Conservation (phyloP, 2,888 invertebrate species). For the Campoplex capitator region DNA sequence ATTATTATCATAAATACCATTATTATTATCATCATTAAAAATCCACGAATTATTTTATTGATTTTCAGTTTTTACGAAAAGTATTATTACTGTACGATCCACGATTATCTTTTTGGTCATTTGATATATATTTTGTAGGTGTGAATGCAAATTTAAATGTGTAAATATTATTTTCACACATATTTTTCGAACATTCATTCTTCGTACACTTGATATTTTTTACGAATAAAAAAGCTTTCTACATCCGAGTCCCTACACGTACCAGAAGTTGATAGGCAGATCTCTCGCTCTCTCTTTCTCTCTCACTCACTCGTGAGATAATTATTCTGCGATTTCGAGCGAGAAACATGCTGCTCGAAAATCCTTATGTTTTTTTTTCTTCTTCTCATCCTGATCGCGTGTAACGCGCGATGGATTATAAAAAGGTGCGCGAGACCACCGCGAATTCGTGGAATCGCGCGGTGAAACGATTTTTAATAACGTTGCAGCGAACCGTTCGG, state of each 20-base stretch:
- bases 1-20: too few species aligned
- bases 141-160: background rate
- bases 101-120: background rate
- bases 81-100: background rate
- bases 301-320: slow-evolving; percentile 7
- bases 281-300: slow-evolving; percentile 14
- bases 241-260: background rate
- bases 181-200: background rate
- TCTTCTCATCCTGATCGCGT: slow-evolving; percentile 53
- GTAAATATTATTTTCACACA: background rate
- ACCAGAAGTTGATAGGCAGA: slow-evolving; percentile 24
- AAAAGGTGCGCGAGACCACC: slow-evolving; percentile 53
- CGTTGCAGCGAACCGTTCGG: slow-evolving; percentile 33
- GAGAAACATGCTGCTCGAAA: slow-evolving; percentile 41
- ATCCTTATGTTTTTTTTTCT: slow-evolving; percentile 27
- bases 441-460: slow-evolving; percentile 59
- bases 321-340: slow-evolving; percentile 62
- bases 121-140: background rate
- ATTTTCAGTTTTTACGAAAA: background rate
- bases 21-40: background rate
- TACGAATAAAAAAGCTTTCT: slow-evolving; percentile 13
- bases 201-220: background rate
- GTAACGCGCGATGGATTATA: slow-evolving; percentile 53
- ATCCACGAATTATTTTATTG: background rate
- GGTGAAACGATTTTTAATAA: slow-evolving; percentile 68